Percentiles rank a stretch among this genome's conserved stretches.
These are phyloP conservation scores for Scaptomyza montana DNA, from an alignment of 1,140 invertebrate species.

Conservation along the genomic window DNA sequence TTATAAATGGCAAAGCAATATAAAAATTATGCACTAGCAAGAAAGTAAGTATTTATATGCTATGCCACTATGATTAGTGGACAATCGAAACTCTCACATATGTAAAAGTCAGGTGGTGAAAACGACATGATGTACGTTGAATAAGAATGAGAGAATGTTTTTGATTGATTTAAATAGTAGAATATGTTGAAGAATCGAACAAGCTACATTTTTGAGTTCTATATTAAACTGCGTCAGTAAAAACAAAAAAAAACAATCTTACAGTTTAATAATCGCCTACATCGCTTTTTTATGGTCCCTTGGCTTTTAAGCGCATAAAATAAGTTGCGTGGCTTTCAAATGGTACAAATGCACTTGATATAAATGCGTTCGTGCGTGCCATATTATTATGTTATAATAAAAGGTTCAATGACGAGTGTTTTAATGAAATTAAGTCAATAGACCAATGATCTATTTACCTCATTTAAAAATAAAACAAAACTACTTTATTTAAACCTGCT, in stretches of 20 bases:
- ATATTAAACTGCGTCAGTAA: too few relatives aligned
- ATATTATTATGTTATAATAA: constrained; percentile 35
- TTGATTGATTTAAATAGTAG: too few relatives aligned
- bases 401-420: constrained; percentile 54
- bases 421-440: constrained; percentile 17
- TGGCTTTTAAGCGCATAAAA: constrained; percentile 63
- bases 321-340: constrained; percentile 12
- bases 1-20: constrained; percentile 12
- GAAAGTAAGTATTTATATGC: constrained; percentile 8
- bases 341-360: constrained; percentile 51
- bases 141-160: too few relatives aligned
- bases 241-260: too few relatives aligned
- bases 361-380: constrained; percentile 53
- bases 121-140: background rate
- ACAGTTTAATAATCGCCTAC: constrained; percentile 10
- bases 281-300: constrained; percentile 67
- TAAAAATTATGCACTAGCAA: constrained; percentile 12
- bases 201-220: too few relatives aligned
- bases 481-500: constrained; percentile 7
- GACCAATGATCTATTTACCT: constrained; percentile 14
- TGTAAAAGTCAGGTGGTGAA: background rate
- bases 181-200: too few relatives aligned
- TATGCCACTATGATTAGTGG: background rate
- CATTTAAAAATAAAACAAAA: constrained; percentile 1
- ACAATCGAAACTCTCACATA: constrained; percentile 1